These are phyloP conservation scores for Merodon equestris DNA, from an alignment of 2,888 invertebrate genomes.

Conservation along the genomic window DNA sequence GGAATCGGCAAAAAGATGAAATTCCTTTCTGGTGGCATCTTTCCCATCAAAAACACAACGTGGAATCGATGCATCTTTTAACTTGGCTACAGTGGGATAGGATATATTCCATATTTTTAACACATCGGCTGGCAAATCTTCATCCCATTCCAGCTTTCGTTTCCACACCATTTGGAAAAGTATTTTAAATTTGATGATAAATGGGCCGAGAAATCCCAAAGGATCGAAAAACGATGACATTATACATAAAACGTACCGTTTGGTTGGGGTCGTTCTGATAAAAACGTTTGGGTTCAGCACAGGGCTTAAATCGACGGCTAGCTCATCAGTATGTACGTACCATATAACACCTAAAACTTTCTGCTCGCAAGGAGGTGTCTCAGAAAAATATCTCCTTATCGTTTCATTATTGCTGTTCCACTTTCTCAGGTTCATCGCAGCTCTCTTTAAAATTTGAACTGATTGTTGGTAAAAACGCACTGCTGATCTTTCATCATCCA, in stretches of 20 bases:
- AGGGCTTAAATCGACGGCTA: slow-evolving; percentile 10
- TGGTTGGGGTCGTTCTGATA: background rate
- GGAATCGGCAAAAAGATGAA: slow-evolving; percentile 6
- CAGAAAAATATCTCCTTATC: background rate
- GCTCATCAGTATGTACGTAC: slow-evolving; percentile 26
- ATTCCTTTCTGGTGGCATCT: background rate
- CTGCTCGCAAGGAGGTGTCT: background rate
- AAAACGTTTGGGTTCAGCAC: background rate
- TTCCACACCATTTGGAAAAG: slow-evolving; percentile 16
- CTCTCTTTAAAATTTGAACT: background rate
- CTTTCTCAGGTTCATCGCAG: slow-evolving; percentile 20
- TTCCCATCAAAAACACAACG: background rate
- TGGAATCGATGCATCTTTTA: background rate
- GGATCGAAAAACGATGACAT: slow-evolving; percentile 24
- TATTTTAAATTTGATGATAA: slow-evolving; percentile 11
- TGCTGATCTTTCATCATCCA: slow-evolving; percentile 1
- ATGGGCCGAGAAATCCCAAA: slow-evolving; percentile 8
- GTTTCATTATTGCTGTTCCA: slow-evolving; percentile 17
- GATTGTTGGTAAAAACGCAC: slow-evolving; percentile 1
- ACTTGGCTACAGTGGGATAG: background rate
- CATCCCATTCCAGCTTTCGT: slow-evolving; percentile 10
- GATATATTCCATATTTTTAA: background rate
- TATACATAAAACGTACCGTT: slow-evolving; percentile 14
- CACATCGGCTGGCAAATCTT: slow-evolving; percentile 5
- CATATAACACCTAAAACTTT: slow-evolving; percentile 20